Evolutionary conservation across 2,113 vertebrate species (phyloP), one percentile per base, ranked within the genome.

Genomic region (Chauna torquata): DNA sequence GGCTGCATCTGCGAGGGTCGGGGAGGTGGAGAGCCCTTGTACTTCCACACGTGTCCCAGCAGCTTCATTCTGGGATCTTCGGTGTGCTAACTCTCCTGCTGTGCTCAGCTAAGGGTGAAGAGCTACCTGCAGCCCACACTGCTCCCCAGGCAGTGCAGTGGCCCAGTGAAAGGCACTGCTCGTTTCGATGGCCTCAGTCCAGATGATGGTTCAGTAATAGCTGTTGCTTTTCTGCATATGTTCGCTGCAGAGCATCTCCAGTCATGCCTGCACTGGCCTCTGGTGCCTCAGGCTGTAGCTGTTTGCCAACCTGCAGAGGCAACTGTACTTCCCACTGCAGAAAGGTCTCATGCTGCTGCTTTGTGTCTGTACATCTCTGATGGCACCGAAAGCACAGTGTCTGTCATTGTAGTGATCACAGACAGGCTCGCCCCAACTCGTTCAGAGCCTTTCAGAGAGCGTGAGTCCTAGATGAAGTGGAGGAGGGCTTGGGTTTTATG

Each of bases 391-490:
- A 87, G 62, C 91, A 42, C 84, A 57, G 74, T 87, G 45, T 66
- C 77, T 94, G 83, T 72, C 91, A 24, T 28, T 70, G 84, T 79
- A 82, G 42, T 6, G 28, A 76, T 94, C 87, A 90, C 91, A 94
- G 55, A 57, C 71, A 34, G 57, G n/a, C 82, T 82, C 10, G 0
- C 64, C 79, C 62, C 12, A 14, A 20, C 81, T 91, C 3, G 0
- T 71, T 92, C 88, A 76, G 90, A 95, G 88, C 78, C 74, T 95
- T 92, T 92, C 87, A 93, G 97, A 88, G 66, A 83, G 78, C 86
- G 49, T 85, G 59, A 83, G 59, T 86, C 92, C 44, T 79, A 27
- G 69, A 65, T 61, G 75, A 91, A 90, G 82, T 71, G 16, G 50
- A 65, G 50, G 40, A 94, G 82, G 4, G 1, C 85, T 88, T 83